Conservation (phyloP, 2,888 invertebrate species). For the Pheosia tremula region DNA sequence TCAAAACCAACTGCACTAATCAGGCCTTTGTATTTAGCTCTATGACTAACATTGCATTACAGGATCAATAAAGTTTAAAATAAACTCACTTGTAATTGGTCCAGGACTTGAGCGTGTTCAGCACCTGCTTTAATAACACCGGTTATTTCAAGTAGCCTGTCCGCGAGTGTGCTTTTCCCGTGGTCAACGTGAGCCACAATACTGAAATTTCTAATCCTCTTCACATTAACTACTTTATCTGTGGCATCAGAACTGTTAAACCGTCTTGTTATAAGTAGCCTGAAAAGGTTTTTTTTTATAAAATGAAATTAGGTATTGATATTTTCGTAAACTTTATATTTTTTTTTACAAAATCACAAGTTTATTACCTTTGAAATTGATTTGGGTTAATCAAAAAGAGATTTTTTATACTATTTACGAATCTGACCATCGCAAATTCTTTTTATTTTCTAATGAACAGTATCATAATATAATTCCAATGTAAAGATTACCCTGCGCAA, state of each 20-base stretch:
- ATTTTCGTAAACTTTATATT: neutral
- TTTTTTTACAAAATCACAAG: neutral
- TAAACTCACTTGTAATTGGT: slow-evolving; percentile 86
- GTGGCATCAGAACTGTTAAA: slow-evolving; percentile 49
- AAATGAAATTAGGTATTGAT: neutral
- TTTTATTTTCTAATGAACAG: neutral
- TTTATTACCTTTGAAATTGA: slow-evolving; percentile 21
- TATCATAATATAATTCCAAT: neutral
- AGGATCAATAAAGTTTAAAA: too few relatives aligned
- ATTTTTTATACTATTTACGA: slow-evolving; percentile 21
- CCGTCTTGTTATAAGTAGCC: slow-evolving; percentile 41
- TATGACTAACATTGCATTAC: too few relatives aligned
- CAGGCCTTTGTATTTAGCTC: too few relatives aligned
- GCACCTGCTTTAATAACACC: slow-evolving; percentile 89
- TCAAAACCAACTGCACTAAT: too few relatives aligned
- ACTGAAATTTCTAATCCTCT: slow-evolving; percentile 94
- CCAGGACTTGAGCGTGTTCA: slow-evolving; percentile 89
- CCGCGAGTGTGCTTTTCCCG: slow-evolving; percentile 98
- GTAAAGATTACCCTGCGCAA: too few relatives aligned
- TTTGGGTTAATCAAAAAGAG: slow-evolving; percentile 16
- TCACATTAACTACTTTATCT: slow-evolving; percentile 49
- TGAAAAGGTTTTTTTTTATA: slow-evolving; percentile 21
- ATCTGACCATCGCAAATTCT: slow-evolving; percentile 26
- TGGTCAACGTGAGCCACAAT: slow-evolving; percentile 99
- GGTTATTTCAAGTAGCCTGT: slow-evolving; percentile 96